Conservation (phyloP, 2,888 invertebrate genomes). For the Trachelus troglodyta region DNA sequence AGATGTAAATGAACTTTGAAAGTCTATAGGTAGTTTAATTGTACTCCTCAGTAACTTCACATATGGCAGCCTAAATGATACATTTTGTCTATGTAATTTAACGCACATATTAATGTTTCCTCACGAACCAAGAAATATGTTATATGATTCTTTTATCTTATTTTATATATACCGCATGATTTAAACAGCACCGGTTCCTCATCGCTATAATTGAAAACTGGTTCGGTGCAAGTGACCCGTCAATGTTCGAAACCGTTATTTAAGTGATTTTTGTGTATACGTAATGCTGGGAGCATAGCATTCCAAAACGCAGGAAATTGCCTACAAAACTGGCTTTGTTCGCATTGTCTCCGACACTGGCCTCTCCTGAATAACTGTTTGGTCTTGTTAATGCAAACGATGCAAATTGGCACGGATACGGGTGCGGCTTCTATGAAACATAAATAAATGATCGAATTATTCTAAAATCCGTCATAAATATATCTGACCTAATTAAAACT, state of each 20-base stretch:
- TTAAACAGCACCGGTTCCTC: not conserved
- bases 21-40: too few species aligned
- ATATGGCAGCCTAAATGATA: too few species aligned
- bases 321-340: not conserved
- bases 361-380: not conserved
- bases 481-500: not conserved
- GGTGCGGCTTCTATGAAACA: not conserved
- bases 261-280: not conserved
- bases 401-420: not conserved
- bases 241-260: not conserved
- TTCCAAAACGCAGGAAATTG: constrained; percentile 9
- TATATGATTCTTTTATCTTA: not conserved
- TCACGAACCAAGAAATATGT: not conserved
- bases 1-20: too few species aligned
- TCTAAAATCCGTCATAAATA: not conserved
- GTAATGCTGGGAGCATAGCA: not conserved
- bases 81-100: too few species aligned
- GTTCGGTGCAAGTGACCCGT: not conserved
- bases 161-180: not conserved
- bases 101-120: not conserved
- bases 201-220: not conserved
- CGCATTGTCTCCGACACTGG: not conserved
- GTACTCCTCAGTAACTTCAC: too few species aligned
- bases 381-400: not conserved
- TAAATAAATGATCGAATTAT: not conserved